Evolutionary conservation across 1,140 invertebrate genomes (phyloP), one percentile per base, ranked within the genome.

Genomic region (Drosophila albomicans): DNA sequence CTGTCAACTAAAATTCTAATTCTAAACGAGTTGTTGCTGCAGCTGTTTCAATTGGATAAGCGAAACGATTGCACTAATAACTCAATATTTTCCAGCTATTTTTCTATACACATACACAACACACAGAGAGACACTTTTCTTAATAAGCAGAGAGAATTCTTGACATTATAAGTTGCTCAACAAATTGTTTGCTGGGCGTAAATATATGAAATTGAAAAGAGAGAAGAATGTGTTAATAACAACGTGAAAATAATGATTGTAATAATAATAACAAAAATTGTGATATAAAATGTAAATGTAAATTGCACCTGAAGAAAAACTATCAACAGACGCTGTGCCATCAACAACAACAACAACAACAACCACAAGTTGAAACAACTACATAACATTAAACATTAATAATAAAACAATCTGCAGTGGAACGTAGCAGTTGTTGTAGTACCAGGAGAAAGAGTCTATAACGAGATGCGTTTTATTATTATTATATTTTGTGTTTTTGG

Each of bases 251-350:
- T 84, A 56, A 68, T 68, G 59, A 64, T 59, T 15, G 64, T 68
- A 77, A 68, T 56, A 88, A 80, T 65, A 76, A 75, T 52, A 68
- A 70, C 32, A 48, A 68, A 88, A 89, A 85, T 88, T 88, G 85
- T 88, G 85, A 89, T 89, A 88, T 89, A 88, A 88, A 84, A 88
- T 81, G 70, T 88, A 89, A 89, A 88, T 82, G 85, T 87, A 89
- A 89, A 79, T 62, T 84, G 85, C 85, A 88, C 85, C 85, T 89
- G 85, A 88, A 79, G 70, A 85, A 85, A 20, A 81, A 85, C 85
- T 87, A 87, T 87, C 73, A 87, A 87, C 68, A 84, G 85, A 84
- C 84, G 84, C 85, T 87, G 84, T 87, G 84, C 84, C 84, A 87
- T 87, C 56, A 86, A 75, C 76, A 84, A 82, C 62, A 73, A 78